Base-by-base conservation (phyloP, 2,113 vertebrate genomes). In the Urocitellus parryii region DNA sequence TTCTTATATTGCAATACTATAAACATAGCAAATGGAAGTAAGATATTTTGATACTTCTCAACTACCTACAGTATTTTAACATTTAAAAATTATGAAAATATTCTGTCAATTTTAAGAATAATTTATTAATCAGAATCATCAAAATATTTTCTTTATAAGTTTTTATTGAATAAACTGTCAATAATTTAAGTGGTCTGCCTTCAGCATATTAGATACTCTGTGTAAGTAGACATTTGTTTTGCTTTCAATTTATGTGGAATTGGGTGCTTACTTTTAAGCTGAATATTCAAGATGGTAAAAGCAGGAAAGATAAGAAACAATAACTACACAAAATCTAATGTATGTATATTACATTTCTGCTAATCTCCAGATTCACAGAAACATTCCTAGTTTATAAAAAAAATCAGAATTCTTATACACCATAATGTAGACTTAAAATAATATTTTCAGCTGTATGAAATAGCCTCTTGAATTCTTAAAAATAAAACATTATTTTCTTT, bases 61-160 rank as follows among this genome's bases (percentile, higher is more conserved):
- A 88, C 12, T 87, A 20, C 39, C 67, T 88, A 24, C 58, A 82
- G 45, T 16, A 45, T 45, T 74, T 78, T 67, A 81, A 74, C 74
- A 86, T 81, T 67, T 87, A 87, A 87, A 88, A 91, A n/a, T 95
- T 79, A 67, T 42, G 20, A 65, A 63, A 70, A 5, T 4, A 72
- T 86, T 80, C 73, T 67, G 25, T 18, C n/a, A 78, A 7, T 45
- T 79, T 72, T 90, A 45, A 45, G 22, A 70, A 72, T 67, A n/a
- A 1, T 53, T 79, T 73, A 34, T 18, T 65, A 73, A 80, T 29
- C 16, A 79, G 73, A 37, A n/a, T 24, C 56, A 45, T 86, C 24
- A 73, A 88, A 73, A 86, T 13, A 2, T 45, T 24, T 93, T 72
- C 4, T 67, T 90, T 81, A 73, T 90, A 27, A 5, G 22, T n/a